Percentiles rank a stretch among this genome's conserved stretches.
phyloP scores from a whole-genome alignment of 2,888 invertebrate genomes.

The Rotaria sp. region DNA sequence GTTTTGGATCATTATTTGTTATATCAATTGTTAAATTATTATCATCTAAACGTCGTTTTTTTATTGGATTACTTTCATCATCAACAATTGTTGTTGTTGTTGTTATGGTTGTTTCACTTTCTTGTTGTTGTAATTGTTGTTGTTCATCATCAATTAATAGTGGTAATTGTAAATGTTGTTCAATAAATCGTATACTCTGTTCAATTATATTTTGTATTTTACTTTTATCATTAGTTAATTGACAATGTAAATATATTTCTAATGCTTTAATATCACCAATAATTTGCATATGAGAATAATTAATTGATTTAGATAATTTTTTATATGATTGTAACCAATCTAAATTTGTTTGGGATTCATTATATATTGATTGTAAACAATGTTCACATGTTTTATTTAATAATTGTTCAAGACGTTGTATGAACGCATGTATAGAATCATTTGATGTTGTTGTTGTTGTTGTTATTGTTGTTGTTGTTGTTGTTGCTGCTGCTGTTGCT shows the following conservation, averaged over 20 bases:
- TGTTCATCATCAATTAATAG: neutral
- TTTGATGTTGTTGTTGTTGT: too few relatives aligned
- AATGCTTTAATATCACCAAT: conserved; percentile 23
- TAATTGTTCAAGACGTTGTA: conserved; percentile 13
- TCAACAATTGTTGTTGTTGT: neutral
- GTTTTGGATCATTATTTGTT: conserved; percentile 16
- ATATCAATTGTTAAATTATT: conserved; percentile 1
- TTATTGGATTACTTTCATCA: conserved; percentile 12
- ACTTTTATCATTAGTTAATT: neutral
- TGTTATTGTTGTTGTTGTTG: neutral
- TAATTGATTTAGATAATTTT: neutral
- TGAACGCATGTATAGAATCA: neutral
- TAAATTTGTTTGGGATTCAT: conserved; percentile 19
- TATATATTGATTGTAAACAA: conserved; percentile 22
- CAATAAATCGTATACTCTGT: neutral
- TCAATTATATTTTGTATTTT: conserved; percentile 8
- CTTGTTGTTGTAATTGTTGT: neutral
- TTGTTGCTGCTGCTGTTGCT: neutral
- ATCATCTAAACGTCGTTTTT: conserved; percentile 27
- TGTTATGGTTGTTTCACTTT: too few relatives aligned
- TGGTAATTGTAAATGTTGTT: conserved; percentile 18
- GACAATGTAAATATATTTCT: conserved; percentile 19
- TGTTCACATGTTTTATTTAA: conserved; percentile 4
- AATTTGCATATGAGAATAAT: neutral
- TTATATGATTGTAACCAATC: conserved; percentile 10